phyloP scores from a whole-genome alignment of 2,888 invertebrate species.

The Lottia gigantea region DNA sequence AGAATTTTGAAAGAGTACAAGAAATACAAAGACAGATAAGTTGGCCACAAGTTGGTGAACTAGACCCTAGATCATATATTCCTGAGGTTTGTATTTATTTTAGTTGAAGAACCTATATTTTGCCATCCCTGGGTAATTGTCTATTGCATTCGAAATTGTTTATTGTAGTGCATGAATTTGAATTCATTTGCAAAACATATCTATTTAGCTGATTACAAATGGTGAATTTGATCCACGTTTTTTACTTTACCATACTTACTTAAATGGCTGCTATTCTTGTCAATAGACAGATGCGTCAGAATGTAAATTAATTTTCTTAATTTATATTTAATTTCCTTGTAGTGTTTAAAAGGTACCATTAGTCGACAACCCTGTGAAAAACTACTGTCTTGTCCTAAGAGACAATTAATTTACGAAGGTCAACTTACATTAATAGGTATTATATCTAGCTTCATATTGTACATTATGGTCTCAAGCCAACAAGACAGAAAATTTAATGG shows the following conservation, averaged over 20 bases:
- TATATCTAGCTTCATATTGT: neutral
- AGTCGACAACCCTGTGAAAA: slow-evolving; percentile 75
- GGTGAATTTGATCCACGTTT: no score
- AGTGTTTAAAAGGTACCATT: slow-evolving; percentile 73
- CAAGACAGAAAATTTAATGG: neutral
- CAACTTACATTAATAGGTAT: slow-evolving; percentile 70
- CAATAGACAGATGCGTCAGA: no score
- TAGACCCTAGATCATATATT: slow-evolving; percentile 73
- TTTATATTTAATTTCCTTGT: slow-evolving; percentile 23
- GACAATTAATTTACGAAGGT: slow-evolving; percentile 71
- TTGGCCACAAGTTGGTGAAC: slow-evolving; percentile 74
- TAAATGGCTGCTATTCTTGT: no score
- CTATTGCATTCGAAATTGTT: no score
- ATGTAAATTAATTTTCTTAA: no score
- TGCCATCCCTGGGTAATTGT: no score
- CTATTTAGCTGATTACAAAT: no score
- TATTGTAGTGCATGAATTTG: no score
- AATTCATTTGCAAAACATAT: no score
- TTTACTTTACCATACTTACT: no score
- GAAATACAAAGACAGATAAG: slow-evolving; percentile 75
- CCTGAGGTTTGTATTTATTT: slow-evolving; percentile 69
- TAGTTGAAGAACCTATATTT: no score
- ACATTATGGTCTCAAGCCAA: neutral
- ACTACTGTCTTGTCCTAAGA: slow-evolving; percentile 71
- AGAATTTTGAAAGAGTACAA: slow-evolving; percentile 75